These are phyloP conservation scores for Hirtodrosophila histrioides DNA, from an alignment of 2,888 invertebrate species.

Conservation along the genomic window DNA sequence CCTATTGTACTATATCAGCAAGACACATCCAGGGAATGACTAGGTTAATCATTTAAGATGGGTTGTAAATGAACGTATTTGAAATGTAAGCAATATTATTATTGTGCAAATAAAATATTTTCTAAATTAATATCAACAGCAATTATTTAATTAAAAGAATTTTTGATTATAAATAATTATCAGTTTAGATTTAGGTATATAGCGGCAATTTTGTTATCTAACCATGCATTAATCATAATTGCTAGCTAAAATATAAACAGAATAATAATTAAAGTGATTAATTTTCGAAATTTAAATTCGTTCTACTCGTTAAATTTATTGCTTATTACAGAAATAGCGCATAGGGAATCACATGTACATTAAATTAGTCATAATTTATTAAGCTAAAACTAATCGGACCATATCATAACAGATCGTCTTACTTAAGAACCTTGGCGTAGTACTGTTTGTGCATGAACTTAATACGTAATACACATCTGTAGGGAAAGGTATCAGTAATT, in stretches of 20 bases:
- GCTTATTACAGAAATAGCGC: slow-evolving; percentile 29
- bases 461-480: slow-evolving; percentile 77
- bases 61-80: no score
- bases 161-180: no score
- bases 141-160: no score
- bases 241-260: neutral
- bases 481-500: slow-evolving; percentile 13
- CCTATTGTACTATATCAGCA: no score
- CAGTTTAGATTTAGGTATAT: no score
- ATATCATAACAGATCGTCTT: slow-evolving; percentile 16
- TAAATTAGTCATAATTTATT: slow-evolving; percentile 45
- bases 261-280: neutral
- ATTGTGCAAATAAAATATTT: no score
- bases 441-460: slow-evolving; percentile 72
- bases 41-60: no score
- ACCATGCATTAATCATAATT: neutral
- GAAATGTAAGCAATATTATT: no score
- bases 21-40: no score
- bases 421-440: slow-evolving; percentile 77
- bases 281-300: slow-evolving; percentile 21
- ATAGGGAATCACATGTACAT: slow-evolving; percentile 32
- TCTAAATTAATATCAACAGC: no score
- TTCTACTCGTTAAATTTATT: slow-evolving; percentile 37
- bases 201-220: no score
- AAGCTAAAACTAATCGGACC: slow-evolving; percentile 12